A percentile compares a stretch with the other conserved stretches of the same genome.
Conservation (phyloP, 2,797 vertebrate species). For the Syngnathus rostellatus region DNA sequence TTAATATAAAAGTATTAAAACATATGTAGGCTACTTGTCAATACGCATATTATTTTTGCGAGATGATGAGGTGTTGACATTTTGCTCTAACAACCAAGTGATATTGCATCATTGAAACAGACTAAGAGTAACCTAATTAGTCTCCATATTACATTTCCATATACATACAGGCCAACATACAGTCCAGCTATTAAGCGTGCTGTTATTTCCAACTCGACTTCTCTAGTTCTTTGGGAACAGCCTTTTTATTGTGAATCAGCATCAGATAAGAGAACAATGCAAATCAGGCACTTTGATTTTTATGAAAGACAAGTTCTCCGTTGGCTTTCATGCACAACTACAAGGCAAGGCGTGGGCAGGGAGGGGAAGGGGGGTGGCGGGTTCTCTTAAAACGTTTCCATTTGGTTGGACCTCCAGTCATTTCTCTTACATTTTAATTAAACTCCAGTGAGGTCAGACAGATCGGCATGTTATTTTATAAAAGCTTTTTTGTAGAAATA, state of each 20-base stretch:
- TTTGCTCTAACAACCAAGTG: neutral
- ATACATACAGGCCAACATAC: conserved; percentile 10
- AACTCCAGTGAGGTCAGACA: conserved; percentile 32
- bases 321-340: conserved; percentile 18
- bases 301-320: conserved; percentile 20
- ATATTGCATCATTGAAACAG: conserved; percentile 3
- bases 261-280: conserved; percentile 45
- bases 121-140: conserved; percentile 19
- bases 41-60: neutral
- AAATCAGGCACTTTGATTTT: conserved; percentile 35
- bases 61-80: neutral
- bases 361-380: neutral
- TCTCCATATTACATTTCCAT: conserved; percentile 27
- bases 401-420: conserved; percentile 37
- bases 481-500: conserved; percentile 50
- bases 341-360: neutral
- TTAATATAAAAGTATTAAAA: neutral
- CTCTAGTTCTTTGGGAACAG: neutral
- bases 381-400: conserved; percentile 24
- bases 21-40: neutral
- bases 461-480: conserved; percentile 34
- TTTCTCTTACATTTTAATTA: conserved; percentile 48
- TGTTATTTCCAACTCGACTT: neutral
- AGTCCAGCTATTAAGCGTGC: neutral
- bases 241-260: conserved; percentile 14